phyloP scores from a whole-genome alignment of 2,888 invertebrate genomes.

The Calephelis perditalis region DNA sequence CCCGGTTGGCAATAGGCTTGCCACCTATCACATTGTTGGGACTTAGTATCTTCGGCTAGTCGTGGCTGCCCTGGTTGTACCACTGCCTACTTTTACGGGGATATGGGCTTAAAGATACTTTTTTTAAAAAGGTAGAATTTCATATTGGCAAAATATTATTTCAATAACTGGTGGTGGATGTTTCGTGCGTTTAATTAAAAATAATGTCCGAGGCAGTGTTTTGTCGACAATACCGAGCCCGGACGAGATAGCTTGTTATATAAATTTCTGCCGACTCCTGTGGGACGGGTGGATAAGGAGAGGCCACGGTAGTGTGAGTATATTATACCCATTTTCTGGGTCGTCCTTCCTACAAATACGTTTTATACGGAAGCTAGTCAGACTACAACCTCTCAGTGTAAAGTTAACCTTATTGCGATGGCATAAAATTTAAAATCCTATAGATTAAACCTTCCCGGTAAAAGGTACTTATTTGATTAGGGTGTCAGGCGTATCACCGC shows the following conservation, averaged over 20 bases:
- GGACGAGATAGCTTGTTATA: slow-evolving; percentile 76
- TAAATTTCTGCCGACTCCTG: slow-evolving; percentile 74
- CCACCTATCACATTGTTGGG: no score
- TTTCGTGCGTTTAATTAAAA: slow-evolving; percentile 73
- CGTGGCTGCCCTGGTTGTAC: no score
- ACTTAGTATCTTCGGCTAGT: no score
- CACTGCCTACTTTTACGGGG: no score
- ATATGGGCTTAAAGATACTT: no score
- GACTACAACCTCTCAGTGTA: slow-evolving; percentile 36
- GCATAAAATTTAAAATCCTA: slow-evolving; percentile 38
- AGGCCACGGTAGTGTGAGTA: slow-evolving; percentile 72
- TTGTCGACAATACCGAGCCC: slow-evolving; percentile 69
- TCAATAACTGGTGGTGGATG: slow-evolving; percentile 51
- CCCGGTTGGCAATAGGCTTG: no score
- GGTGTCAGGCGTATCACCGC: slow-evolving; percentile 77
- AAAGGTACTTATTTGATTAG: slow-evolving; percentile 79
- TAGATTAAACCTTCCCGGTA: slow-evolving; percentile 49
- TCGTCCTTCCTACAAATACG: slow-evolving; percentile 79
- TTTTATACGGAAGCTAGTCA: slow-evolving; percentile 76
- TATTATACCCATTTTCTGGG: slow-evolving; percentile 78
- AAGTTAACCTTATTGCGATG: slow-evolving; percentile 41
- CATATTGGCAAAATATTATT: slow-evolving; percentile 35
- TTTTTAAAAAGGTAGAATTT: background rate
- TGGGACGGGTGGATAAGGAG: slow-evolving; percentile 71
- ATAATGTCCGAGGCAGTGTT: slow-evolving; percentile 71